Conservation (phyloP, 2,888 invertebrate species). For the Cheilosia impressa region DNA sequence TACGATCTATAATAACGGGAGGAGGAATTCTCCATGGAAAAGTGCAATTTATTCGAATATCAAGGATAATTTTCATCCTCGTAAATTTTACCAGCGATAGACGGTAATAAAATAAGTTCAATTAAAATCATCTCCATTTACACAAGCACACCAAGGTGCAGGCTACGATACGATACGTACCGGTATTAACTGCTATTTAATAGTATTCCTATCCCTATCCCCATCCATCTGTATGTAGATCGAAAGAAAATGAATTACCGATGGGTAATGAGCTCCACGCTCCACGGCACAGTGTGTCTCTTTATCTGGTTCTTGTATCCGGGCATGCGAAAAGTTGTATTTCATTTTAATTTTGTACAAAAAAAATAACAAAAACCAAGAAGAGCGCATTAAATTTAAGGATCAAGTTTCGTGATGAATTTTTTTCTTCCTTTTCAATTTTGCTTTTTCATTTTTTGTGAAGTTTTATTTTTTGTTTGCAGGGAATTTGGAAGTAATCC, state of each 20-base stretch:
- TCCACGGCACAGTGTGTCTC: slow-evolving; percentile 63
- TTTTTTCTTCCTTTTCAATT: slow-evolving; percentile 8
- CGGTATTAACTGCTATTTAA: slow-evolving; percentile 50
- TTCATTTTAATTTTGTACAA: slow-evolving; percentile 56
- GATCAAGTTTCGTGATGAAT: slow-evolving; percentile 71
- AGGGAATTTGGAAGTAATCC: slow-evolving; percentile 43
- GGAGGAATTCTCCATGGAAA: slow-evolving; percentile 55
- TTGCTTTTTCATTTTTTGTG: slow-evolving; percentile 11
- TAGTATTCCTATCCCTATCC: not conserved
- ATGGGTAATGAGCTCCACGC: slow-evolving; percentile 72
- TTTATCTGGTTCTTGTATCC: slow-evolving; percentile 59
- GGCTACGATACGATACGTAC: slow-evolving; percentile 22
- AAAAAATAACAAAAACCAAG: slow-evolving; percentile 12
- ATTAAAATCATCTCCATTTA: slow-evolving; percentile 70
- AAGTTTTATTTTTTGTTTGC: slow-evolving; percentile 5
- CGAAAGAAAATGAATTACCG: slow-evolving; percentile 72
- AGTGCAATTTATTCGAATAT: slow-evolving; percentile 74
- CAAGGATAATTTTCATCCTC: slow-evolving; percentile 64
- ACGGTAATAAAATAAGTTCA: slow-evolving; percentile 75
- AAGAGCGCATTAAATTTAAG: slow-evolving; percentile 60
- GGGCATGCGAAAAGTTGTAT: slow-evolving; percentile 67
- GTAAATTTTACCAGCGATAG: slow-evolving; percentile 69
- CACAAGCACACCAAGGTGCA: slow-evolving; percentile 35
- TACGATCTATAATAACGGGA: slow-evolving; percentile 7
- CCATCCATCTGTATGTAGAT: slow-evolving; percentile 25